Base-by-base conservation (phyloP, 1,140 invertebrate genomes). In the Drosophila lini region DNA sequence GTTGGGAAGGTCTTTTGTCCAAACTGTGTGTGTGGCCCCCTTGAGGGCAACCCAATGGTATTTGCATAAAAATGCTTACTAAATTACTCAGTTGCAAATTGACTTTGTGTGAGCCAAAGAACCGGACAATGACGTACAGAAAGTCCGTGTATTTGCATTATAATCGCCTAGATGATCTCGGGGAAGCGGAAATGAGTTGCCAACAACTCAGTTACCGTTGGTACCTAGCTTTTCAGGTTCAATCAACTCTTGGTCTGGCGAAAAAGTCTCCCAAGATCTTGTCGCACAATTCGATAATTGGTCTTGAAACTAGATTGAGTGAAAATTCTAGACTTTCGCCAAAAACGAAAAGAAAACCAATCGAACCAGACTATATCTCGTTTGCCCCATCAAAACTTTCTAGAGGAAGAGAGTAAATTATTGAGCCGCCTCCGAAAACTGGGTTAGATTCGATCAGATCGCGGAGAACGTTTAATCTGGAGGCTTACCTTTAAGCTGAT, bases 281-380 rank as follows among this genome's bases (percentile, higher is more conserved):
- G 52, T 64, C 74, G 57, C 56, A 3, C 25, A 42, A 48, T 55
- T 80, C 19, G 25, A 56, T 58, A 76, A 76, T 76, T 59, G 61
- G 48, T 16, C 11, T 48, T 48, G 10, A 31, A 50, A 50, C 48
- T 41, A 28, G 32, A 42, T 22, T 68, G 73, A 65, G 81, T 10
- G 47, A 69, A 81, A 85, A 85, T 83, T 84, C 81, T 86, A 13
- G 56, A 81, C 74, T 85, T 86, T 86, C 78, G 68, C 78, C 81
- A 67, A 77, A 68, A 68, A 56, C 36, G 55, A 63, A 59, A 65
- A 57, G 60, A 57, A 80, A 80, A 25, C 67, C 19, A 40, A 70
- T 45, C 47, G 53, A 73, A 68, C 58, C 62, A 57, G 47, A 64
- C 47, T 48, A 82, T 15, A 69, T 45, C 76, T 52, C 11, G 42